Base-by-base conservation (phyloP, 2,113 vertebrate species). In the Xerus inauris region DNA sequence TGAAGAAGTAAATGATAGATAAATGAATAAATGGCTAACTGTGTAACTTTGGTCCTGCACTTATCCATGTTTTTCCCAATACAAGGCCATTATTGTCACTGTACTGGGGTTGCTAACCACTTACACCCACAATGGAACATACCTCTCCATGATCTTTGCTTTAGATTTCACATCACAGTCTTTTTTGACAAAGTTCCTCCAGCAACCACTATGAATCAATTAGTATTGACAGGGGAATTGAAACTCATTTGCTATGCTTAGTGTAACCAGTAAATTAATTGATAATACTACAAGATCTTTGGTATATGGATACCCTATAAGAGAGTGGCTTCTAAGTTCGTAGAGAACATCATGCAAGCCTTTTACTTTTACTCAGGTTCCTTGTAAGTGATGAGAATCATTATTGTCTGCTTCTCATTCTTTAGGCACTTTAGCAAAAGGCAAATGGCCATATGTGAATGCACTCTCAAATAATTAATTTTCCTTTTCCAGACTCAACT, bases 341-440 rank as follows among this genome's bases (percentile, higher is more conserved):
- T 10, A 62, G 12, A 79, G 51, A 51, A 79, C 10, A 73, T 45
- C 51, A 65, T 32, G 49, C 72, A 85, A 94, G 81, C 35, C 35
- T 95, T 96, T 90, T 54, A 73, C 49, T 62, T 96, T 90, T 62
- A 79, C 49, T 62, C 8, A 64, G 62, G 57, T 77, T 76, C 17
- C n/a, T 40, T 90, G 38, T 73, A 65, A 76, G 12, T 69, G 51
- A 87, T 35, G 20, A 81, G 20, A 14, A 38, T 64, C 69, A 7
- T 81, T 82, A 38, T 17, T 82, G 35, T 90, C 13, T 88, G 75
- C 30, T 95, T 88, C 51, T 65, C 67, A 54, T 59, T 71, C 38
- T 94, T 69, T 45, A 87, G 59, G 22, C 81, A 51, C 71, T 77
- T 91, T 35, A 94, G 45, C 76, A 82, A 95, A 88, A 94, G 71